Evolutionary conservation across 2,113 vertebrate genomes (phyloP).

Genomic region (Gymnobelideus leadbeateri): DNA sequence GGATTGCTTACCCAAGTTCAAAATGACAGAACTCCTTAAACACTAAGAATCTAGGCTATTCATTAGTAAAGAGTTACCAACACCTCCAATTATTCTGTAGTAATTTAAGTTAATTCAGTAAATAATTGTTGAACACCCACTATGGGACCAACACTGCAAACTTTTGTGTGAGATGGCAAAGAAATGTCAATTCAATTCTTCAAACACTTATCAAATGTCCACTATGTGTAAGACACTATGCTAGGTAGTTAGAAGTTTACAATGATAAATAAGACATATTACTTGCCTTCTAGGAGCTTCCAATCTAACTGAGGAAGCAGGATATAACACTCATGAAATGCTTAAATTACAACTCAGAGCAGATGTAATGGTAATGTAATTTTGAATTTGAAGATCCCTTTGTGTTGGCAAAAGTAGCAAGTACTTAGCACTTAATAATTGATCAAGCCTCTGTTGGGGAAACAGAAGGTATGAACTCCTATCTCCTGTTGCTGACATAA

Average conservation of each 20-base stretch:
- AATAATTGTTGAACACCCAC: background rate
- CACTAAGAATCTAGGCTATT: background rate
- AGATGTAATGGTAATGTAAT: too few relatives aligned
- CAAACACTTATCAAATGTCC: background rate
- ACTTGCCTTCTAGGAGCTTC: too few relatives aligned
- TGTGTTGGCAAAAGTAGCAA: too few relatives aligned
- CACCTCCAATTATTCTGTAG: background rate
- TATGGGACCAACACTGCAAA: background rate
- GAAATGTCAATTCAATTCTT: background rate
- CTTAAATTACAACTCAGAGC: too few relatives aligned
- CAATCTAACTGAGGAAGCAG: too few relatives aligned
- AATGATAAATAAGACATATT: background rate
- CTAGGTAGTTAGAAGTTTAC: background rate
- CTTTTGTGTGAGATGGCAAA: background rate
- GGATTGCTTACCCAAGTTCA: background rate
- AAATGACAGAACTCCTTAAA: background rate
- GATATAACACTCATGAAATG: too few relatives aligned
- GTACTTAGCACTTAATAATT: too few relatives aligned
- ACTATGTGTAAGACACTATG: background rate
- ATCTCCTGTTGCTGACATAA: too few relatives aligned
- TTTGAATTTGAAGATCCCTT: too few relatives aligned
- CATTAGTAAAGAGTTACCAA: background rate
- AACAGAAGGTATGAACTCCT: too few relatives aligned
- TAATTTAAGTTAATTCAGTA: background rate
- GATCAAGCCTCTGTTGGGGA: too few relatives aligned